Evolutionary conservation across 2,113 vertebrate species (phyloP).

Genomic region (Pterophyllum scalare): DNA sequence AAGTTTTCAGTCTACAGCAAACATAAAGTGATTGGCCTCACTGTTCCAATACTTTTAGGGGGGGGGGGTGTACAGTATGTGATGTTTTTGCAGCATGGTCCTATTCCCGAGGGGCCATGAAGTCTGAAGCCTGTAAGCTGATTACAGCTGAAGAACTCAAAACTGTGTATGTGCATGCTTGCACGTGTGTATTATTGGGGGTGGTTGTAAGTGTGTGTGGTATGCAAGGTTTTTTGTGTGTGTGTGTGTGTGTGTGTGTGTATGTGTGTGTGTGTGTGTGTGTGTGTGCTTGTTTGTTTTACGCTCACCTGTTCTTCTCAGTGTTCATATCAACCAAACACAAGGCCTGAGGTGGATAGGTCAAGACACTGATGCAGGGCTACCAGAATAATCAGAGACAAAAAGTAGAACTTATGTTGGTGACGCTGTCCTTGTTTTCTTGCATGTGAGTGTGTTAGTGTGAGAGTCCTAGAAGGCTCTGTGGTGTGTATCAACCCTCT

Average conservation of each 20-base stretch:
- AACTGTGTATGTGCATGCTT: constrained; percentile 46
- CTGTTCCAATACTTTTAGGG: too few relatives aligned
- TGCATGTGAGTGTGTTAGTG: not conserved
- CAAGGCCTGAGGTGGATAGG: not conserved
- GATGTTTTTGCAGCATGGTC: constrained; percentile 51
- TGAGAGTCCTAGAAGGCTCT: constrained; percentile 59
- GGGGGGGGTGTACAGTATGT: constrained; percentile 4
- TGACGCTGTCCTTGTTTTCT: not conserved
- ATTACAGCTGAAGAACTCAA: constrained; percentile 72
- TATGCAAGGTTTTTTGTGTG: constrained; percentile 3
- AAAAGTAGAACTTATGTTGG: not conserved
- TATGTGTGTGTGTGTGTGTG: not conserved
- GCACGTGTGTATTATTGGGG: constrained; percentile 31
- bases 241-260: not conserved
- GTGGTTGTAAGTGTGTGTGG: constrained; percentile 22
- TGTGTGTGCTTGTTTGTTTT: not conserved
- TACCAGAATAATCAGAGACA: not conserved
- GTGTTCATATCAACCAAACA: not conserved
- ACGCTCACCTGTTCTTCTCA: not conserved
- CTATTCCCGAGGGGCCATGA: constrained; percentile 49
- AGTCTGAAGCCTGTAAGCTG: constrained; percentile 76
- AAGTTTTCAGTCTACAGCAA: too few relatives aligned
- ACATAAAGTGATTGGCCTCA: too few relatives aligned
- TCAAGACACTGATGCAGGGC: not conserved
- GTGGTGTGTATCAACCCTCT: constrained; percentile 72